These are phyloP conservation scores for Trichosurus vulpecula DNA, from an alignment of 2,797 vertebrate species.

Conservation along the genomic window DNA sequence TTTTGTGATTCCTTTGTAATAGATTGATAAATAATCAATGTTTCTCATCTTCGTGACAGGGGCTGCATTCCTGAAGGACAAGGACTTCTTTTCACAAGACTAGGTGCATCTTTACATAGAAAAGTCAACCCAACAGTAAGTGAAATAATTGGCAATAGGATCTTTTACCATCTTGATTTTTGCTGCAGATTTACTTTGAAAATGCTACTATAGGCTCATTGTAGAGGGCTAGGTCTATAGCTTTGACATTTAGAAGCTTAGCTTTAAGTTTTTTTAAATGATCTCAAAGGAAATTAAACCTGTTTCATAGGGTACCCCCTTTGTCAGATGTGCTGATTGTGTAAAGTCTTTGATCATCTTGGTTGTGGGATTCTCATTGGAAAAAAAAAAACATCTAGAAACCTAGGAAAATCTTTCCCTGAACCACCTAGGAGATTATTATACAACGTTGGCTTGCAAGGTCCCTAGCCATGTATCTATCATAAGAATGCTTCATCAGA, in stretches of 20 bases:
- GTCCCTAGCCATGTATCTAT: not conserved
- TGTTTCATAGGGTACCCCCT: not conserved
- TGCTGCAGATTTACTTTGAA: conserved; percentile 24
- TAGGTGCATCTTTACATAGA: conserved; percentile 8
- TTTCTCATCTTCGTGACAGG: conserved; percentile 49
- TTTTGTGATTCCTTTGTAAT: not conserved
- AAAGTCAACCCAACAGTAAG: conserved; percentile 19
- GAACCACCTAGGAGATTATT: not conserved
- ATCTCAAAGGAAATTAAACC: conserved; percentile 5
- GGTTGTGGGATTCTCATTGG: not conserved
- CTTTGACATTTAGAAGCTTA: not conserved
- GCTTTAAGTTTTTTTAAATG: not conserved
- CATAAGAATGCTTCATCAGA: not conserved
- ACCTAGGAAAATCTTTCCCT: not conserved
- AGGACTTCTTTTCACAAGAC: not conserved
- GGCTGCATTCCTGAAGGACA: conserved; percentile 22
- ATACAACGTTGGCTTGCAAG: not conserved
- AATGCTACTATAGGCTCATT: not conserved
- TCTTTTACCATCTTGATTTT: conserved; percentile 41
- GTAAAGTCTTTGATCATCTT: not conserved
- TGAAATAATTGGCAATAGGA: not conserved
- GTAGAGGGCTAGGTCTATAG: not conserved
- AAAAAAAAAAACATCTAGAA: not conserved
- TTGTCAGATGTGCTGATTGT: not conserved
- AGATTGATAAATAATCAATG: conserved; percentile 27